A percentile compares a stretch with the other conserved stretches of the same genome.
These are phyloP conservation scores for Lepidocyrtinus sp. DNA, from an alignment of 2,888 invertebrate species.

Conservation along the genomic window DNA sequence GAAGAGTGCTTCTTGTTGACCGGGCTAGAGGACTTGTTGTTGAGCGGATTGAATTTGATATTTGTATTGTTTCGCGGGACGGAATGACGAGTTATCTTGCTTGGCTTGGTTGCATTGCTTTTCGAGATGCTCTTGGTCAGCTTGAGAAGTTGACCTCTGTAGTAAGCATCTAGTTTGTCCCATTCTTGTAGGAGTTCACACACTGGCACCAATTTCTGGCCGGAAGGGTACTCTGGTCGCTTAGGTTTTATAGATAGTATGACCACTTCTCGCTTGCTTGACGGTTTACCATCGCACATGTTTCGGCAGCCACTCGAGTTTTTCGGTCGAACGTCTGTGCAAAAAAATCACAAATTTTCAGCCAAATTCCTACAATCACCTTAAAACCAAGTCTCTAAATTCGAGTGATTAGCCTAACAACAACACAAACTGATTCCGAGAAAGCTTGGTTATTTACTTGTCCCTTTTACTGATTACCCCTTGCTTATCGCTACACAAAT, in stretches of 20 bases:
- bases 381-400: too few species aligned
- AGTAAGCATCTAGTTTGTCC: conserved; percentile 66
- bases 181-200: conserved; percentile 59
- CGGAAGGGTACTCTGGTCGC: conserved; percentile 54
- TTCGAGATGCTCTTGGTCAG: conserved; percentile 37
- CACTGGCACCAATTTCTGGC: conserved; percentile 50
- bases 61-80: conserved; percentile 11
- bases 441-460: too few species aligned
- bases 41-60: conserved; percentile 17
- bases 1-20: conserved; percentile 47
- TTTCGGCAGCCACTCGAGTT: conserved; percentile 51
- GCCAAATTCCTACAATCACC: too few species aligned
- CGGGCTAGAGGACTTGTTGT: conserved; percentile 27
- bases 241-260: conserved; percentile 65
- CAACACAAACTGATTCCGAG: too few species aligned
- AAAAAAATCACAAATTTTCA: too few species aligned
- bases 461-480: too few species aligned
- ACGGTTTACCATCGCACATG: conserved; percentile 63
- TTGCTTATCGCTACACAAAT: too few species aligned
- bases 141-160: conserved; percentile 63
- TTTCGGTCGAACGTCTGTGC: conserved; percentile 21
- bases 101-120: neutral
- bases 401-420: too few species aligned
- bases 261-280: conserved; percentile 62
- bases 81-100: conserved; percentile 23